A percentile compares a stretch with the other conserved stretches of the same genome.
Evolutionary conservation across 2,888 invertebrate genomes (phyloP).

Genomic region (Yponomeuta malinellus): DNA sequence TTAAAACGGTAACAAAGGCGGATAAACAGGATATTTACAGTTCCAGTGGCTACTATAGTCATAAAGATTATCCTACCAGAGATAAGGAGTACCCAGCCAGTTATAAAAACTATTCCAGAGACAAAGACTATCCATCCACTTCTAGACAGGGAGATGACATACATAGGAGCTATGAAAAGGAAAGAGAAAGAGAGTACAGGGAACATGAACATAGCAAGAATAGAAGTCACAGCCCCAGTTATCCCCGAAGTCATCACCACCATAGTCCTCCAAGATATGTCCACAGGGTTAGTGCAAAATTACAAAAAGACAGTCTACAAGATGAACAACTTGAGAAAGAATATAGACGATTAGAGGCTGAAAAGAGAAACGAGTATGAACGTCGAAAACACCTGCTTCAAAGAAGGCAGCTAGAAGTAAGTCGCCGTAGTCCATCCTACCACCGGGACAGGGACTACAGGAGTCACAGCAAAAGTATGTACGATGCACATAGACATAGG

Average conservation of each 20-base stretch:
- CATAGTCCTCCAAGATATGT: neutral
- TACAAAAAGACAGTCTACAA: slow-evolving; percentile 23
- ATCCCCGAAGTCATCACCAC: neutral
- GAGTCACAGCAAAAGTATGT: slow-evolving; percentile 34
- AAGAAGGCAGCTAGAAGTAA: slow-evolving; percentile 18
- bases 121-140: slow-evolving; percentile 18
- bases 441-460: slow-evolving; percentile 32
- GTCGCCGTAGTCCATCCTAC: slow-evolving; percentile 30
- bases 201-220: slow-evolving; percentile 28
- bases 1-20: neutral
- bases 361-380: slow-evolving; percentile 7
- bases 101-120: neutral
- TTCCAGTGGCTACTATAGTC: neutral
- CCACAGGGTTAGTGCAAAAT: slow-evolving; percentile 21
- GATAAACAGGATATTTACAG: neutral
- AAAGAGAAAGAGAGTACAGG: slow-evolving; percentile 26
- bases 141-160: slow-evolving; percentile 18
- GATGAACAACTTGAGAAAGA: slow-evolving; percentile 40
- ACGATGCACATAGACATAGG: neutral
- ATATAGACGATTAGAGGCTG: neutral
- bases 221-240: slow-evolving; percentile 24
- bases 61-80: neutral
- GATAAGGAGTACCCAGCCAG: neutral
- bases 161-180: slow-evolving; percentile 28
- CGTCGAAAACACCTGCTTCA: neutral